Percentiles rank a stretch among this genome's conserved stretches.
phyloP scores from a whole-genome alignment of 2,888 invertebrate genomes.

The Drosophila melanosoma region DNA sequence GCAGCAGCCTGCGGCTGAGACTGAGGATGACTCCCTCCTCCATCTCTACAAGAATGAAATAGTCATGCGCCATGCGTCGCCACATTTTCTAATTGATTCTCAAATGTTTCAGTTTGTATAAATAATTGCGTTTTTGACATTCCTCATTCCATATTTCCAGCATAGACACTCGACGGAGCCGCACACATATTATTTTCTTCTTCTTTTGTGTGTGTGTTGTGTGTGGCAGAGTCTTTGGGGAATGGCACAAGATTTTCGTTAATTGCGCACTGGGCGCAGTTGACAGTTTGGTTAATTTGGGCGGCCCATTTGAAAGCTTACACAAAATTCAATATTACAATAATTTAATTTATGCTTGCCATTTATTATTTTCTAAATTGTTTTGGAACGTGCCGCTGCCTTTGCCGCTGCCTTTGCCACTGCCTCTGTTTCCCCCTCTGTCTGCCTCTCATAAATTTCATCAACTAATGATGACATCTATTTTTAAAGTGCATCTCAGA shows the following conservation, averaged over 20 bases:
- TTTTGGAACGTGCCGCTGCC: slow-evolving; percentile 82
- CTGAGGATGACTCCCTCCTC: slow-evolving; percentile 8
- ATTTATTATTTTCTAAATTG: slow-evolving; percentile 83
- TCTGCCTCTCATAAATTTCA: slow-evolving; percentile 62
- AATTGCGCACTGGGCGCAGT: slow-evolving; percentile 61
- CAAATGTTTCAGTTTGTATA: slow-evolving; percentile 82
- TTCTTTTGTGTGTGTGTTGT: neutral
- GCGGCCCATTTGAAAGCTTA: slow-evolving; percentile 60
- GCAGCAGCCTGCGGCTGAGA: slow-evolving; percentile 1
- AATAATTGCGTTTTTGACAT: slow-evolving; percentile 83
- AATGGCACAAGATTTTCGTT: slow-evolving; percentile 56
- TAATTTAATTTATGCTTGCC: slow-evolving; percentile 83
- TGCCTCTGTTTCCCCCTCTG: neutral
- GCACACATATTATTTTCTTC: slow-evolving; percentile 2
- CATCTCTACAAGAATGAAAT: neutral
- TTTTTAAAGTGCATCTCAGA: slow-evolving; percentile 44
- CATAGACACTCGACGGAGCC: slow-evolving; percentile 10
- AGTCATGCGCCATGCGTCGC: slow-evolving; percentile 75
- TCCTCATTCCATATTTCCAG: slow-evolving; percentile 66
- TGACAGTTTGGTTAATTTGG: slow-evolving; percentile 64
- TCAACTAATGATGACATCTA: slow-evolving; percentile 66
- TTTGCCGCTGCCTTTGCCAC: neutral
- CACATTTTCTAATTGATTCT: slow-evolving; percentile 83
- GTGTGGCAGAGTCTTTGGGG: slow-evolving; percentile 23
- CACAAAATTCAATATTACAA: slow-evolving; percentile 77